Evolutionary conservation across 2,113 vertebrate species (phyloP).

Genomic region (Falco punctatus): DNA sequence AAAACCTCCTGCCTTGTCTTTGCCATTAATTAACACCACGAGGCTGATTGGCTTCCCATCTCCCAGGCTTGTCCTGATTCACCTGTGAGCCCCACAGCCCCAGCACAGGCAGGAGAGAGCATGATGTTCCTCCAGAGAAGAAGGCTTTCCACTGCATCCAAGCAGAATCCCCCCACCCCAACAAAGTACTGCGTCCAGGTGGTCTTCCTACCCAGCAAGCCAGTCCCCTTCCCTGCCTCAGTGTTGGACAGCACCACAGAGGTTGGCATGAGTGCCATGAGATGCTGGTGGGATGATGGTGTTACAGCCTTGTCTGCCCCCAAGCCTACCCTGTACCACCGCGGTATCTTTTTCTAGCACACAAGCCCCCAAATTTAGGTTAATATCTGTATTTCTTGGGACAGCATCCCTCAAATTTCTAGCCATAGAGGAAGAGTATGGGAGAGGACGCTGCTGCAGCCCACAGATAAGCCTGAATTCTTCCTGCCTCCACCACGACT

Average conservation of each 20-base stretch:
- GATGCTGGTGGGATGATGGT: accelerated
- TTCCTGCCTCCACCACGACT: background rate
- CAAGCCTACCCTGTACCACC: accelerated
- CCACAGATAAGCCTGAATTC: background rate
- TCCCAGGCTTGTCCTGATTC: background rate
- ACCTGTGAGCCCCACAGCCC: background rate
- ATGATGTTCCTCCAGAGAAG: background rate
- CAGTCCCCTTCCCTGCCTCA: background rate
- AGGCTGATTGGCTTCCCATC: background rate
- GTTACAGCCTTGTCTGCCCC: background rate
- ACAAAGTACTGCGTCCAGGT: background rate
- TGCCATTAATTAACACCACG: background rate
- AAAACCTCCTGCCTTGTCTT: background rate
- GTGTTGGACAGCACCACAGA: background rate
- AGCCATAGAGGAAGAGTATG: background rate
- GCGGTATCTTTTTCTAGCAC: background rate
- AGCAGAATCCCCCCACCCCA: background rate
- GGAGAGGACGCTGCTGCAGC: background rate
- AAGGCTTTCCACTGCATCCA: background rate
- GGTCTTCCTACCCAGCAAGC: background rate
- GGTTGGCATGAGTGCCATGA: accelerated
- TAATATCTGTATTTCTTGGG: background rate
- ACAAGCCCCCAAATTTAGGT: background rate
- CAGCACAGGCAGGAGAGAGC: accelerated
- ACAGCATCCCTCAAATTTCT: background rate